Evolutionary conservation across 2,113 vertebrate species (phyloP), one percentile per base, ranked within the genome.

Genomic region (Pseudonaja textilis): DNA sequence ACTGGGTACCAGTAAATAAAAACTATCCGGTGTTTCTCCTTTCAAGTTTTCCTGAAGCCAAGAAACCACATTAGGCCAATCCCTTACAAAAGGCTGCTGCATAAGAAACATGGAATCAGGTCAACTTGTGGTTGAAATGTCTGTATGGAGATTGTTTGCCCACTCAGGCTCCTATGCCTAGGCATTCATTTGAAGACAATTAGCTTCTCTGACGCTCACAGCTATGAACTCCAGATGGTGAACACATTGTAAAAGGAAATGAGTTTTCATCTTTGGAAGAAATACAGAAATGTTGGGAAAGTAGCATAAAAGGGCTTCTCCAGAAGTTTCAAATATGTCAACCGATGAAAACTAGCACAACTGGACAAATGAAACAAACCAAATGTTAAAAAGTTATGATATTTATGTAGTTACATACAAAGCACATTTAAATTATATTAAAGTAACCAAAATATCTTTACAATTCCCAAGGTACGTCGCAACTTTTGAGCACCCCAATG

Each of bases 21-120:
- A 86, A 87, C 52, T 91, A 89, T 92, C 39, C 59, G 29, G 26
- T 95, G 88, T 92, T 69, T 85, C 69, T 94, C 16, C 23, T 95
- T 94, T 95, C 69, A 94, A 23, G 89, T 89, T 95, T 94, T 94
- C 94, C 26, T 90, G 42, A 47, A 95, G 89, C 25, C 81, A 95
- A 93, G 50, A 39, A 94, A 85, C 1, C 57, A 61, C 11, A 42
- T 2, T 85, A 86, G 90, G 54, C 74, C 94, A 93, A 95, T 34
- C 93, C 81, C 94, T 95, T 94, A 90, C 23, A 88, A 93, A 69
- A 74, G 88, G 85, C 74, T 57, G 91, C 45, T 92, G 64, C 61
- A 92, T 55, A 74, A 89, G 91, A 94, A 94, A 61, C 8, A 22
- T 3, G 93, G 94, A 95, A 93, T 81, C 42, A n/a, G 91, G 91